Base-by-base conservation (phyloP, 1,140 invertebrate species). In the Phortica variegata region DNA sequence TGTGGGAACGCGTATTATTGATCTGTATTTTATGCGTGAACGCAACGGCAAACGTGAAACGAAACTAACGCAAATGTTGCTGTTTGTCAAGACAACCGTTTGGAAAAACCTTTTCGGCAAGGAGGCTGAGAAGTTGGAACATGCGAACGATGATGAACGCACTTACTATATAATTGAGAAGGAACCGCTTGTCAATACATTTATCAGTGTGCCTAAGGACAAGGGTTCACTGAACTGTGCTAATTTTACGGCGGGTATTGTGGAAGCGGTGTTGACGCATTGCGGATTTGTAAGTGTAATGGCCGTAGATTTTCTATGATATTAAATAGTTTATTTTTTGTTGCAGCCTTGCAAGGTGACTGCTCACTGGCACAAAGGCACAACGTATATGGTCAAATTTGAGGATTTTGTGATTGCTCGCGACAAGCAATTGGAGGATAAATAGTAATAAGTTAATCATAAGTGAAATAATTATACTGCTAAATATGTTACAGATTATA, bases 131-230 rank as follows among this genome's bases (percentile, higher is more conserved):
- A 98, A 98, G 77, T 77, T 99, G 46, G 97, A 99, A 76, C 91
- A 97, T 79, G 94, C 95, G 8, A 98, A 97, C 80, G 96, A 98
- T 79, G 95, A 99, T 80, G 94, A 97, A 66, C 83, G 88, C 52
- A 97, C 91, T 16, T 98, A 98, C 79, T 98, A 98, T 70, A 91
- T 99, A 12, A 99, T 99, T 68, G 97, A 99, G 78, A 96, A 96
- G 74, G 96, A 99, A 66, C 92, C 96, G 12, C 63, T 99, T 49
- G 94, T 83, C 0, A 99, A 99, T 78, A 91, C 89, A 71, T 99
- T 89, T 76, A 97, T 99, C 60, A 98, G 96, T 46, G 90, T 98
- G 26, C 95, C 96, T 4, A 95, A 97, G 77, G 96, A 98, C 74
- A 98, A 98, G 80, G 91, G 93, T 41, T 94, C 88, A 57, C 79